Conservation (phyloP, 2,888 invertebrate genomes). For the Agrotis exclamationis region DNA sequence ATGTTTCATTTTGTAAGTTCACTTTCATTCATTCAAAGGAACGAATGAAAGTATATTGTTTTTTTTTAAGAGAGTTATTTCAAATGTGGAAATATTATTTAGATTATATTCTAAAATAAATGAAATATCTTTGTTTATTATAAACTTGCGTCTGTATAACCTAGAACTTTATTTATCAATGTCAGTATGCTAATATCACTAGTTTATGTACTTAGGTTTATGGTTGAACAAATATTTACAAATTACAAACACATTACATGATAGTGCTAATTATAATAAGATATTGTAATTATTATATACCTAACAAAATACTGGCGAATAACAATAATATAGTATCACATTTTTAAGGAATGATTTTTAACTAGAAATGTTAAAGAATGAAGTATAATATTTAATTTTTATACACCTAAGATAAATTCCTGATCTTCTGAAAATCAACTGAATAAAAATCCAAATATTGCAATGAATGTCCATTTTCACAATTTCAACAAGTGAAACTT, state of each 20-base stretch:
- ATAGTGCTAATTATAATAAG: conserved; percentile 11
- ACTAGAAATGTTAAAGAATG: conserved; percentile 19
- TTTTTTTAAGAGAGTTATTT: neutral
- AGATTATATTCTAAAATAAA: conserved; percentile 18
- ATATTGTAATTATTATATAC: conserved; percentile 17
- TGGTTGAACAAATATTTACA: conserved; percentile 46
- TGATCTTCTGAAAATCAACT: conserved; percentile 13
- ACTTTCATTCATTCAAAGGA: conserved; percentile 13
- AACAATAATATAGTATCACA: conserved; percentile 50
- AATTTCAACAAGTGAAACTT: neutral
- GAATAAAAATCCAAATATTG: neutral
- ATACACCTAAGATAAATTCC: neutral
- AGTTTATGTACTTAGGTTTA: conserved; percentile 23
- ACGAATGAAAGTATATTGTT: neutral
- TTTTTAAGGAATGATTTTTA: conserved; percentile 34
- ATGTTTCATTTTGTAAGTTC: too few relatives aligned
- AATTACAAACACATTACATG: conserved; percentile 45
- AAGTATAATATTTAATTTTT: neutral
- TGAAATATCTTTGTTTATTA: conserved; percentile 17
- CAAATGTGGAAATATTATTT: neutral
- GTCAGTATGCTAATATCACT: conserved; percentile 42
- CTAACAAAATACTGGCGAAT: conserved; percentile 37
- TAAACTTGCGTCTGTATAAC: conserved; percentile 8
- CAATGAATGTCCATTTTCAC: neutral
- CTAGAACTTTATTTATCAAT: conserved; percentile 41